Evolutionary conservation across 2,797 vertebrate species (phyloP), one percentile per base, ranked within the genome.

Genomic region (Danio tinwini): DNA sequence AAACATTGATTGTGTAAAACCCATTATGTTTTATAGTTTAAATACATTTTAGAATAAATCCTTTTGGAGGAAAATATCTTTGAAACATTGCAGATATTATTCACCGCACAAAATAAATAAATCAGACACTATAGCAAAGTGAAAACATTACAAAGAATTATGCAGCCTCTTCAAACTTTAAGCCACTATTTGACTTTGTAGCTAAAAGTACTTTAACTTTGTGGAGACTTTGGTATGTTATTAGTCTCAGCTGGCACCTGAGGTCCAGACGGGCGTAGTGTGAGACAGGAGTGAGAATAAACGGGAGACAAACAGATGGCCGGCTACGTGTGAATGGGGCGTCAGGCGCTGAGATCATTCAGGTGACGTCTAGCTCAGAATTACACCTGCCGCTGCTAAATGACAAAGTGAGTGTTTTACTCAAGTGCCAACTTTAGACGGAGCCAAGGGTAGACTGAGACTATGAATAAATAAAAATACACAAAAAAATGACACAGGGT

Each of bases 301-400:
- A 89, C 87, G 82, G 82, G 89, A 87, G 85, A 81, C 17, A 81
- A 93, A 88, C 92, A 94, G 93, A 94, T 93, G 93, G 93, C 81
- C 76, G 37, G 80, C 86, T 90, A 88, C 83, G 86, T 88, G 85
- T 50, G 86, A 88, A 90, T 85, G 88, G 83, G 89, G 91, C 89
- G 88, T 76, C 86, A 90, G 90, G 87, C 90, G 89, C 89, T 69
- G 56, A 90, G 89, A 89, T 81, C 70, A 78, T 87, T 89, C 82
- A 90, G 88, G 85, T 90, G 86, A 75, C 47, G 87, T 86, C 85
- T 89, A 72, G 87, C 86, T 42, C 76, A 62, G 67, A 62, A 62
- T 78, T 78, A 70, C 10, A 78, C 85, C 87, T 84, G 83, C 86
- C 88, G 82, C 88, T 89, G 14, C 14, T 49, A 70, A 78, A 64